Evolutionary conservation across 2,113 vertebrate species (phyloP).

Genomic region (Melanostigma gelatinosum): DNA sequence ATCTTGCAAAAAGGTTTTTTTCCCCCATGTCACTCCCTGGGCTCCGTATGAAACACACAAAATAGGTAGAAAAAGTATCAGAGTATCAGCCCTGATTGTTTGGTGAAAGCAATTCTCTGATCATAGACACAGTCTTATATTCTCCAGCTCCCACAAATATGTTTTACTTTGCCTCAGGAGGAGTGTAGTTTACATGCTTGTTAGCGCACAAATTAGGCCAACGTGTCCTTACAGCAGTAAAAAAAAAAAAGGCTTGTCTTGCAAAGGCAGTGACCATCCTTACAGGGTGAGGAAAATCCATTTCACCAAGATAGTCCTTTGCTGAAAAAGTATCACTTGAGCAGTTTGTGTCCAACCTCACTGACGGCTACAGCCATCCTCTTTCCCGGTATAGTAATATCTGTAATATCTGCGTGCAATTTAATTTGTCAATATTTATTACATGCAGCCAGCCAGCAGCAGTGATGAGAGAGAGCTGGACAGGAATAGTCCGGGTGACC

Average conservation of each 20-base stretch:
- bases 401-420: constrained; percentile 60
- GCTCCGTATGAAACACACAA: constrained; percentile 11
- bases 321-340: constrained; percentile 63
- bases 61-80: neutral
- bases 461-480: constrained; percentile 27
- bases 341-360: constrained; percentile 54
- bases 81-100: constrained; percentile 7
- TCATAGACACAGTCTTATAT: too few species aligned
- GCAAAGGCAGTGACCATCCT: constrained; percentile 62
- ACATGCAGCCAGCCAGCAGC: constrained; percentile 18
- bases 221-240: constrained; percentile 75
- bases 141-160: constrained; percentile 44
- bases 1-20: neutral
- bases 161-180: constrained; percentile 56
- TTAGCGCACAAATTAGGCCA: constrained; percentile 82
- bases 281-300: constrained; percentile 67
- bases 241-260: constrained; percentile 62
- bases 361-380: constrained; percentile 27
- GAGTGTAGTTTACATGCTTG: constrained; percentile 77
- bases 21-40: neutral
- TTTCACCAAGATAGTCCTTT: constrained; percentile 53
- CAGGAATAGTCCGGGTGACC: constrained; percentile 14
- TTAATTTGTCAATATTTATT: constrained; percentile 64
- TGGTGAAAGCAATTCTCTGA: neutral
- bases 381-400: constrained; percentile 28